Percentiles rank a stretch among this genome's conserved stretches.
Evolutionary conservation across 1,140 invertebrate species (phyloP).

Genomic region (Periplaneta americana): DNA sequence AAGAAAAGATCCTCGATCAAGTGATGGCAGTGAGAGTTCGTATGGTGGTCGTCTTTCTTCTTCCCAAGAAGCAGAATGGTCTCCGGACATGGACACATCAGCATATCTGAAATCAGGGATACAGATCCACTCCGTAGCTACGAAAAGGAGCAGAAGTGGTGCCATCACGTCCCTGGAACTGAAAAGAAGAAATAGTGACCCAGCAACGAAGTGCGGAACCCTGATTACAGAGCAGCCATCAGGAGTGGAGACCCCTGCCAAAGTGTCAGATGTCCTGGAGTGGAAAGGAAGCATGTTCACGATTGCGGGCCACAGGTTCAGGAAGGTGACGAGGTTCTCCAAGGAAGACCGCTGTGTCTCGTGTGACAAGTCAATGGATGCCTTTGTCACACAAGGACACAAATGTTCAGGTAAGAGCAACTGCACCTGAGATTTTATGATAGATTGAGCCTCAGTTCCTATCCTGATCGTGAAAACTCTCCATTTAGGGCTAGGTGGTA

Average conservation of each 20-base stretch:
- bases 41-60: conserved; percentile 1
- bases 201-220: conserved; percentile 46
- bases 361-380: conserved; percentile 71
- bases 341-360: conserved; percentile 74
- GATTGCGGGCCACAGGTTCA: conserved; percentile 64
- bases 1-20: neutral
- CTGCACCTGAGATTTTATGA: no score
- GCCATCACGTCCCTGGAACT: conserved; percentile 38
- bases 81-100: neutral
- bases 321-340: conserved; percentile 61
- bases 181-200: conserved; percentile 64
- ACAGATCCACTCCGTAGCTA: neutral
- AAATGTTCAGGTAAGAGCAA: conserved; percentile 56
- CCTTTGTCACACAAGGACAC: conserved; percentile 73
- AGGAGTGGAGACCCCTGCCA: neutral
- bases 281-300: conserved; percentile 54
- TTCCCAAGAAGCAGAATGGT: conserved; percentile 6
- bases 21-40: conserved; percentile 14
- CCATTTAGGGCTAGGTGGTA: no score
- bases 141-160: conserved; percentile 20
- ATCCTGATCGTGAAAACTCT: no score
- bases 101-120: neutral
- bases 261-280: conserved; percentile 32
- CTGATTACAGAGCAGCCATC: neutral
- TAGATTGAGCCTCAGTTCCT: no score